Evolutionary conservation across 2,113 vertebrate species (phyloP).

Genomic region (Tychaedon coryphoeus): DNA sequence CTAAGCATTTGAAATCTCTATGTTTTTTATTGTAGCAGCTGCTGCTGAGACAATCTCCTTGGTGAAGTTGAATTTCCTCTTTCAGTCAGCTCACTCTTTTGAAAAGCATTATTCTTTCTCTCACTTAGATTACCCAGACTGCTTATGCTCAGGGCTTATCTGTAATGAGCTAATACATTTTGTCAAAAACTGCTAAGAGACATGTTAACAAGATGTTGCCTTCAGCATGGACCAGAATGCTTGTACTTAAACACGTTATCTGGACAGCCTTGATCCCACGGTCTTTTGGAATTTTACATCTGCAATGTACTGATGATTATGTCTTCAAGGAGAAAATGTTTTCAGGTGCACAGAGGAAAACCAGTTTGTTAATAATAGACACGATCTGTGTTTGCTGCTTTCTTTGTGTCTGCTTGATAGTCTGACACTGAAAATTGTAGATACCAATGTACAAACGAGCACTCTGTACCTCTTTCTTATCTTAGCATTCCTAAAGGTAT

Average conservation of each 20-base stretch:
- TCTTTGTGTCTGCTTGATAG: neutral
- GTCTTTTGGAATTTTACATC: neutral
- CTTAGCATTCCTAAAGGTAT: neutral
- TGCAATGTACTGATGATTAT: neutral
- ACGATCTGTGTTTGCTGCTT: neutral
- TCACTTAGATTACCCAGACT: neutral
- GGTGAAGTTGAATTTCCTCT: neutral
- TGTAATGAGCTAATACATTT: neutral
- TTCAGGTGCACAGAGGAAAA: neutral
- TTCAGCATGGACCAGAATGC: neutral
- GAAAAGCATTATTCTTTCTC: neutral
- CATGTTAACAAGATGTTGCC: slow-evolving; percentile 11
- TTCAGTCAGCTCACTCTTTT: neutral
- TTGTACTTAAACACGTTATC: neutral
- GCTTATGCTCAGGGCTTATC: neutral
- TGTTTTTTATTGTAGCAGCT: neutral
- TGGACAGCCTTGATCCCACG: neutral
- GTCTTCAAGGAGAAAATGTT: neutral
- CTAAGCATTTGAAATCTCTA: neutral
- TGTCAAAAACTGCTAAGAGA: neutral
- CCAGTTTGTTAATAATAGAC: neutral
- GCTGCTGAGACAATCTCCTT: neutral
- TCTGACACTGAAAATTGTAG: neutral
- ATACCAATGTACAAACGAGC: neutral
- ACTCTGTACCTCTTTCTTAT: neutral